These are phyloP conservation scores for Apodemia zela DNA, from an alignment of 2,888 invertebrate species.

Conservation along the genomic window DNA sequence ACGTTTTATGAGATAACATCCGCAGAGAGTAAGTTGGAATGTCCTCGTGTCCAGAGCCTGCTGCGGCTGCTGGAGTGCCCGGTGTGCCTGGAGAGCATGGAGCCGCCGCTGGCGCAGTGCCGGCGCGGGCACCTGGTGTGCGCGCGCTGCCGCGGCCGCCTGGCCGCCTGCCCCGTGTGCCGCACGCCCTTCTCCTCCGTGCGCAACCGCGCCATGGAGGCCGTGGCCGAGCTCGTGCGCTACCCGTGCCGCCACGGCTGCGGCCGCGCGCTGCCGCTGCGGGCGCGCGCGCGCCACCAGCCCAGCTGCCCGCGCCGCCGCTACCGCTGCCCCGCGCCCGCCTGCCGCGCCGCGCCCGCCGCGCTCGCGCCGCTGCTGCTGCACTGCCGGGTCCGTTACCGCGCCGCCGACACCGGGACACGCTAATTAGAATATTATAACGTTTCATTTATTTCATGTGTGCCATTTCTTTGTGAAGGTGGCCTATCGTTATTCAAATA, in stretches of 20 bases:
- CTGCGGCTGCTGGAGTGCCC: slow-evolving; percentile 81
- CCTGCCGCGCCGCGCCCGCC: slow-evolving; percentile 49
- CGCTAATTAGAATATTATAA: too few species aligned
- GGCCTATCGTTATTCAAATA: too few species aligned
- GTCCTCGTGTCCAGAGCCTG: slow-evolving; percentile 45
- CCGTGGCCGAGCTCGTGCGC: slow-evolving; percentile 73
- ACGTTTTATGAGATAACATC: too few species aligned
- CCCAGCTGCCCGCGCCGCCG: slow-evolving; percentile 64
- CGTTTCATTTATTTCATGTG: too few species aligned
- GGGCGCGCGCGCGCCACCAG: slow-evolving; percentile 68
- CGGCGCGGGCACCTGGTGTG: slow-evolving; percentile 83
- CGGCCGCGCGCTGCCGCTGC: slow-evolving; percentile 62
- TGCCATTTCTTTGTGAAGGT: too few species aligned
- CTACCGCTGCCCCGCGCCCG: slow-evolving; percentile 68
- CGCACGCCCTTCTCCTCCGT: slow-evolving; percentile 74
- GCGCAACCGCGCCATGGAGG: slow-evolving; percentile 78
- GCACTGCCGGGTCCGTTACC: slow-evolving; percentile 35
- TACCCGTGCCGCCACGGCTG: slow-evolving; percentile 80
- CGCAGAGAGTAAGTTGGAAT: background rate
- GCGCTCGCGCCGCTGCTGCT: slow-evolving; percentile 42
- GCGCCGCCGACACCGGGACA: slow-evolving; percentile 20
- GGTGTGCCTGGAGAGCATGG: slow-evolving; percentile 82
- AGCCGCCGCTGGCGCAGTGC: slow-evolving; percentile 82
- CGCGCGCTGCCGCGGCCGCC: slow-evolving; percentile 75
- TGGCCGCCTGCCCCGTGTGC: slow-evolving; percentile 81